Evolutionary conservation across 1,140 invertebrate species (phyloP).

Genomic region (Lepidurus arcticus): DNA sequence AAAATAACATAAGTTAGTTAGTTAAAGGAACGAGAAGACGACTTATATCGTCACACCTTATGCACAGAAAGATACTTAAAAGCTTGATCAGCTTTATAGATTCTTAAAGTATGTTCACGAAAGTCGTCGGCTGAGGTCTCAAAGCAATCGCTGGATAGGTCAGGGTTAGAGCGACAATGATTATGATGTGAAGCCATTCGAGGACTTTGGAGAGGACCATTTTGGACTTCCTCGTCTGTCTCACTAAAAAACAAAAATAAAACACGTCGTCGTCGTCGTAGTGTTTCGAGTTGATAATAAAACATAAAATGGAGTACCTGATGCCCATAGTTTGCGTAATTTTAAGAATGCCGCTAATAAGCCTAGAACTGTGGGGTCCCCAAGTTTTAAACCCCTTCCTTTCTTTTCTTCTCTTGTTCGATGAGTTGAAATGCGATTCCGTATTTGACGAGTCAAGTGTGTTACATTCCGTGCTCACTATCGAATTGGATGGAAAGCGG

Average conservation of each 20-base stretch:
- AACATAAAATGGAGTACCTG: too few species aligned
- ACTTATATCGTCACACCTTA: constrained; percentile 52
- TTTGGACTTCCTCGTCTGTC: background rate
- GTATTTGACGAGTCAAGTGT: constrained; percentile 53
- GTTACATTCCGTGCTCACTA: background rate
- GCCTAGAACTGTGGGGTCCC: constrained; percentile 53
- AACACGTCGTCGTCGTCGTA: background rate
- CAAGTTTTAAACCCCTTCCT: constrained; percentile 66
- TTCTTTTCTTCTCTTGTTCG: constrained; percentile 40
- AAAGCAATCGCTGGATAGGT: constrained; percentile 52
- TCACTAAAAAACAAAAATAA: background rate
- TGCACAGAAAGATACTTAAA: constrained; percentile 96
- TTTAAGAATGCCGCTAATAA: background rate
- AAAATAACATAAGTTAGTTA: constrained; percentile 27
- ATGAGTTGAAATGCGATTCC: constrained; percentile 77
- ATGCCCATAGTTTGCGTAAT: background rate
- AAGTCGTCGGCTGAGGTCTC: constrained; percentile 69
- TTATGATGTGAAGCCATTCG: background rate
- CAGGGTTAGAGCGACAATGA: constrained; percentile 79
- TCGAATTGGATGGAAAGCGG: background rate
- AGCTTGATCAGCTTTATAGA: constrained; percentile 88
- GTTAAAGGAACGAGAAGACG: background rate
- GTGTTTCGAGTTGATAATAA: too few species aligned
- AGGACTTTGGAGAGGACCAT: background rate
- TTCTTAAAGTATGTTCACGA: constrained; percentile 95